phyloP scores from a whole-genome alignment of 2,888 invertebrate genomes.

The Leucophora obtusa region DNA sequence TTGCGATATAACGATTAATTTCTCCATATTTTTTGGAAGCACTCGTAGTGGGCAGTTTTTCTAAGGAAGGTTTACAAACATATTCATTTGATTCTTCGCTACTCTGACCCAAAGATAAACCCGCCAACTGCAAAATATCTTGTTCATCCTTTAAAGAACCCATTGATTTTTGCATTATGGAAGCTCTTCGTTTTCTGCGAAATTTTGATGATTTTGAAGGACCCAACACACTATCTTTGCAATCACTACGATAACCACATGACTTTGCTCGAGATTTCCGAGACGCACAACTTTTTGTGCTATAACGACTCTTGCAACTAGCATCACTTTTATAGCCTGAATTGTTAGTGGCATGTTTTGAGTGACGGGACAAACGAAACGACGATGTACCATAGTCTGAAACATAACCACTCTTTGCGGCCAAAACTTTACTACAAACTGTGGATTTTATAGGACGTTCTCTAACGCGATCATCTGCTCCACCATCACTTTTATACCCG shows the following conservation, averaged over 20 bases:
- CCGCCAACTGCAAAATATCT: slow-evolving; percentile 81
- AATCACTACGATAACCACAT: slow-evolving; percentile 76
- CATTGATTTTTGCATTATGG: slow-evolving; percentile 78
- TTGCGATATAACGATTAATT: slow-evolving; percentile 79
- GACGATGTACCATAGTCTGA: slow-evolving; percentile 81
- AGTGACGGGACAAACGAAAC: slow-evolving; percentile 66
- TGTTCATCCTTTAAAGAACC: slow-evolving; percentile 78
- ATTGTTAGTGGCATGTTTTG: slow-evolving; percentile 71
- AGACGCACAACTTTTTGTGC: slow-evolving; percentile 81
- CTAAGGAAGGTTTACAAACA: slow-evolving; percentile 75
- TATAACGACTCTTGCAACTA: slow-evolving; percentile 82
- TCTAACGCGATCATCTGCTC: slow-evolving; percentile 52
- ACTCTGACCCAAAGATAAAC: slow-evolving; percentile 81
- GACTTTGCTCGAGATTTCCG: slow-evolving; percentile 80
- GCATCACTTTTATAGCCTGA: slow-evolving; percentile 83
- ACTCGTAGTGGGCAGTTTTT: slow-evolving; percentile 73
- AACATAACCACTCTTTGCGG: slow-evolving; percentile 80
- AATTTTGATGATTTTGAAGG: slow-evolving; percentile 76
- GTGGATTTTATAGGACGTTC: slow-evolving; percentile 73
- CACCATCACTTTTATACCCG: slow-evolving; percentile 82
- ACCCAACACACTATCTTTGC: slow-evolving; percentile 69
- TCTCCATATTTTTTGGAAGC: slow-evolving; percentile 78
- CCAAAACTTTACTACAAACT: slow-evolving; percentile 77
- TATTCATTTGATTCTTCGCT: slow-evolving; percentile 78
- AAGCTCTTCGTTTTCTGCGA: slow-evolving; percentile 73